Percentiles rank a stretch among this genome's conserved stretches.
These are phyloP conservation scores for Dissostichus mawsoni DNA, from an alignment of 2,113 vertebrate genomes.

Conservation along the genomic window DNA sequence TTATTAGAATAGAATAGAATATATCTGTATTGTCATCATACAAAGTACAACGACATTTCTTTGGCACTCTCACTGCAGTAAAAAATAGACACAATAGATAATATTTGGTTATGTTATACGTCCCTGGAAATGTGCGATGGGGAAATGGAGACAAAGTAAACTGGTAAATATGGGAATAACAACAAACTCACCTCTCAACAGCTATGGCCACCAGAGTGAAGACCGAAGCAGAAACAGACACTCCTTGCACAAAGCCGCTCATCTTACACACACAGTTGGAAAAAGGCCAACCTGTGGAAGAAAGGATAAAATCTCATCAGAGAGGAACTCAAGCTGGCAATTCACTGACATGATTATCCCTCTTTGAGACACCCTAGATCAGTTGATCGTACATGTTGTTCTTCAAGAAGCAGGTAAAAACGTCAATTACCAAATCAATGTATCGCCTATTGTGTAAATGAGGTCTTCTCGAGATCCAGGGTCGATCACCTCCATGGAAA, in stretches of 20 bases:
- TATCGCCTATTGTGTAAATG: too few relatives aligned
- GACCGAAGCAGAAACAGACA: slow-evolving; percentile 92
- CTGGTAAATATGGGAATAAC: too few relatives aligned
- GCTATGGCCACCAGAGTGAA: slow-evolving; percentile 96
- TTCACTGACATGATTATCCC: neutral
- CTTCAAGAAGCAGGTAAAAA: too few relatives aligned
- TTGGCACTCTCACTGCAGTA: too few relatives aligned
- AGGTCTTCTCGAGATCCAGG: too few relatives aligned
- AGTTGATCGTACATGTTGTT: neutral
- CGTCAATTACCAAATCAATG: too few relatives aligned
- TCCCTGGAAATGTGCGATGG: neutral
- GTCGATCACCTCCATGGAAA: too few relatives aligned
- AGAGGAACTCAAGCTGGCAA: neutral
- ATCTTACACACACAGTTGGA: slow-evolving; percentile 92
- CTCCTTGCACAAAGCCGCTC: slow-evolving; percentile 93
- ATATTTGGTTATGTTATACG: neutral
- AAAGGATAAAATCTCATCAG: neutral
- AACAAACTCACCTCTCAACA: slow-evolving; percentile 88
- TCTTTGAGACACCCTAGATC: neutral
- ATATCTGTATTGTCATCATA: too few relatives aligned
- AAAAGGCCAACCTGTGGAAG: slow-evolving; percentile 92
- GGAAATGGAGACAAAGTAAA: too few relatives aligned
- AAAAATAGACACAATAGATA: too few relatives aligned
- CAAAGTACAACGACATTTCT: too few relatives aligned
- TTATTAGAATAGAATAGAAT: too few relatives aligned